Evolutionary conservation across 2,888 invertebrate genomes (phyloP), one percentile per base, ranked within the genome.

Genomic region (Synanthedon myopaeformis): DNA sequence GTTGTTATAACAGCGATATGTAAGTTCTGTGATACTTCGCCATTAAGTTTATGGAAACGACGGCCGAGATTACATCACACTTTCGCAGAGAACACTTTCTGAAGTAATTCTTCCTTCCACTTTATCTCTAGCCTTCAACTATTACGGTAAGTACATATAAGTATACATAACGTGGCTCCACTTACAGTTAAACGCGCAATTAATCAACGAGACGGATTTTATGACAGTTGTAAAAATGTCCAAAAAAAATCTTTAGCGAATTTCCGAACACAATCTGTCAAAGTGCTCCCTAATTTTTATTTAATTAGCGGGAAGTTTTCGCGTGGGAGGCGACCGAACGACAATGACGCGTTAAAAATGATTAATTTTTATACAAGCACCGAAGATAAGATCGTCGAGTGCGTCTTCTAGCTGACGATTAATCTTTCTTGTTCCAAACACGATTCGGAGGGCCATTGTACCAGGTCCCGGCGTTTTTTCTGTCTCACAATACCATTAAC

Each of bases 1-100:
- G 82, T 79, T 83, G 85, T 85, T 87, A 87, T 85, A 87, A 85
- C 84, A 77, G 81, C 83, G 83, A 83, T 87, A 85, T 86, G 85
- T 86, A 84, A 85, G 79, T 86, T 87, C 83, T 79, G 80, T 85
- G 82, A 85, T 85, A 86, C 84, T 85, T 84, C 76, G 79, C 86
- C 76, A 80, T 87, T 86, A 86, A 85, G 80, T 87, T 86, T 86
- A 85, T 86, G 86, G 82, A 82, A 85, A 84, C 83, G 83, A 79
- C 75, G 73, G 76, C 68, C 71, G 77, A 83, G 84, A 86, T 86
- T 85, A 85, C 79, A 85, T 85, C 84, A 82, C 82, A 82, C 82
- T 83, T 80, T 83, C 79, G 77, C 82, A 82, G 77, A 85, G 84
- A 13, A 45, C 45, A 45, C 81, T 84, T 84, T 82, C 45, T 6